phyloP scores from a whole-genome alignment of 2,113 vertebrate genomes.

The Apus apus region DNA sequence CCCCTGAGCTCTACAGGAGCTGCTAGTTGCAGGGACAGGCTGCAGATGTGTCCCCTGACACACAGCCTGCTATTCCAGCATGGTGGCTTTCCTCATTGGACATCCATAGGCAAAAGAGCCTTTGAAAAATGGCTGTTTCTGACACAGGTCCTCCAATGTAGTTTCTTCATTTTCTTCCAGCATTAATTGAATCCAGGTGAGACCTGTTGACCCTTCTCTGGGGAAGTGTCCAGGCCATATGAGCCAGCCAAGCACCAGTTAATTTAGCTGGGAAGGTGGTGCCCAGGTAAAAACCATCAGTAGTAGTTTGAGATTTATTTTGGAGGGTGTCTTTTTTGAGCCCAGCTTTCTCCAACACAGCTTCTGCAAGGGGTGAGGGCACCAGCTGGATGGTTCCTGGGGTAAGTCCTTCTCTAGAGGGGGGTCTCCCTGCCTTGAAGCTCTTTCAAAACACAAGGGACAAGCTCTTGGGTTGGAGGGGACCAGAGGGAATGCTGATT shows the following conservation, averaged over 20 bases:
- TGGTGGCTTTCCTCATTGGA: accelerated
- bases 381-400: neutral
- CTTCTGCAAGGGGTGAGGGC: neutral
- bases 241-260: neutral
- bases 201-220: neutral
- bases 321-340: neutral
- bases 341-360: neutral
- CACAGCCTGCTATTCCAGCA: neutral
- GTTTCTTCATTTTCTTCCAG: neutral
- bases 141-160: neutral
- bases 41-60: neutral
- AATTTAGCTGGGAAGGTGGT: neutral
- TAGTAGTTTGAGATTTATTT: neutral
- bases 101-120: neutral
- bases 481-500: neutral
- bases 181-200: neutral
- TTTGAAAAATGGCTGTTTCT: neutral
- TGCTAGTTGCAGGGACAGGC: accelerated
- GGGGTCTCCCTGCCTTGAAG: neutral
- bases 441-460: neutral
- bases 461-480: neutral
- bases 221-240: neutral
- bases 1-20: accelerated
- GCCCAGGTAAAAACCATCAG: neutral
- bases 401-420: neutral